phyloP scores from a whole-genome alignment of 2,113 vertebrate species.

The Tragelaphus buxtoni region DNA sequence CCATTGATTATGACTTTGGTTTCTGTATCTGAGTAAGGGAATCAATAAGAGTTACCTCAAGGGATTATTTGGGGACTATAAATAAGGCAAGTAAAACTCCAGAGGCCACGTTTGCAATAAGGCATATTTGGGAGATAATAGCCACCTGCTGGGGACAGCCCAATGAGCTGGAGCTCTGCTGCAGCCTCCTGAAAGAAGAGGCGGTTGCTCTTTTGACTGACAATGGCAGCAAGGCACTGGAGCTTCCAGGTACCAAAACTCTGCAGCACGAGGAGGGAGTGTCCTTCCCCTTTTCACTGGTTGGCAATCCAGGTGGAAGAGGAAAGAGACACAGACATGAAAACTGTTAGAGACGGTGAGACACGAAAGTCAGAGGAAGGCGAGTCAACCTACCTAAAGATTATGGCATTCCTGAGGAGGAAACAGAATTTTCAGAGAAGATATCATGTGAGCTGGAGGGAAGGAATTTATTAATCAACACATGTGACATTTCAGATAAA shows the following conservation, averaged over 20 bases:
- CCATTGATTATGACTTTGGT: neutral
- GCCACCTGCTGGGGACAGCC: neutral
- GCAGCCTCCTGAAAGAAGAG: neutral
- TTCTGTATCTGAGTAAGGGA: neutral
- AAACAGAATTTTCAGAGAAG: neutral
- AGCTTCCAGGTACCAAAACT: neutral
- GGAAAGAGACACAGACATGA: neutral
- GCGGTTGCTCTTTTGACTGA: neutral
- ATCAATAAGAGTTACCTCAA: neutral
- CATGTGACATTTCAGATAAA: neutral
- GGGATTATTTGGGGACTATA: neutral
- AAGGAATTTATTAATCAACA: neutral
- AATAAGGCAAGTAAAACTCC: neutral
- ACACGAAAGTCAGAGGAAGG: neutral
- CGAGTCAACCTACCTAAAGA: neutral
- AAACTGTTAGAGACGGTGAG: neutral
- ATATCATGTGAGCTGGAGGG: neutral
- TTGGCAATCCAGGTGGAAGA: neutral
- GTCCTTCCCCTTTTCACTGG: neutral
- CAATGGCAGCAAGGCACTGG: neutral
- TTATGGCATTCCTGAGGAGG: neutral
- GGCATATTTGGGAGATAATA: neutral
- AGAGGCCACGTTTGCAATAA: neutral
- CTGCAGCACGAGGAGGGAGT: accelerated
- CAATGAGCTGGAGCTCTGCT: neutral